Evolutionary conservation across 1,140 invertebrate genomes (phyloP).

Genomic region (Hyles euphorbiae): DNA sequence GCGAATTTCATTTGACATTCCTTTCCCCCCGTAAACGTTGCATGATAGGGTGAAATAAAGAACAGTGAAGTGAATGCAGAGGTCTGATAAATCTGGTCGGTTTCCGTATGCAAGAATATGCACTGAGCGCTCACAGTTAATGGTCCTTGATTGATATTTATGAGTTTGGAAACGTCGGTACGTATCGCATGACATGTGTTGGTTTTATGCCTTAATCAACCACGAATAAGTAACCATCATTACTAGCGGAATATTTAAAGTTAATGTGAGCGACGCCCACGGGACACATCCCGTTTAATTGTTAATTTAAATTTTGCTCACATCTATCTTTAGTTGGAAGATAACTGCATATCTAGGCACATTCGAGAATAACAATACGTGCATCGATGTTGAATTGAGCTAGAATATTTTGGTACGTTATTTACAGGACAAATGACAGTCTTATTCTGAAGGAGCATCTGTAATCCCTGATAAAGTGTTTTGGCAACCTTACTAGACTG

Average conservation of each 20-base stretch:
- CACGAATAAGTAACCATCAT: slow-evolving; percentile 14
- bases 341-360: no score
- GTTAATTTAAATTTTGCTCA: no score
- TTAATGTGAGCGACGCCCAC: slow-evolving; percentile 1
- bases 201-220: slow-evolving; percentile 32
- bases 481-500: no score
- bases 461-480: no score
- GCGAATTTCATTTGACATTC: slow-evolving; percentile 7
- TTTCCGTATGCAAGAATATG: slow-evolving; percentile 27
- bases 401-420: no score
- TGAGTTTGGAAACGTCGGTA: slow-evolving; percentile 39
- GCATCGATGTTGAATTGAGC: no score
- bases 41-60: neutral
- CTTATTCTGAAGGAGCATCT: no score
- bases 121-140: slow-evolving; percentile 32
- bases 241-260: slow-evolving; percentile 5
- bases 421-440: no score
- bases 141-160: slow-evolving; percentile 52
- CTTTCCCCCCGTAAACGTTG: neutral
- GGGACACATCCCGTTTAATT: neutral
- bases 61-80: neutral
- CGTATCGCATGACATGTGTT: slow-evolving; percentile 31
- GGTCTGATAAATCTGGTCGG: slow-evolving; percentile 14
- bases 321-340: no score
- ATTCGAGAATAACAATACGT: no score